These are phyloP conservation scores for Caenorhabditis plicata DNA, from an alignment of 2,888 invertebrate genomes.

Conservation along the genomic window DNA sequence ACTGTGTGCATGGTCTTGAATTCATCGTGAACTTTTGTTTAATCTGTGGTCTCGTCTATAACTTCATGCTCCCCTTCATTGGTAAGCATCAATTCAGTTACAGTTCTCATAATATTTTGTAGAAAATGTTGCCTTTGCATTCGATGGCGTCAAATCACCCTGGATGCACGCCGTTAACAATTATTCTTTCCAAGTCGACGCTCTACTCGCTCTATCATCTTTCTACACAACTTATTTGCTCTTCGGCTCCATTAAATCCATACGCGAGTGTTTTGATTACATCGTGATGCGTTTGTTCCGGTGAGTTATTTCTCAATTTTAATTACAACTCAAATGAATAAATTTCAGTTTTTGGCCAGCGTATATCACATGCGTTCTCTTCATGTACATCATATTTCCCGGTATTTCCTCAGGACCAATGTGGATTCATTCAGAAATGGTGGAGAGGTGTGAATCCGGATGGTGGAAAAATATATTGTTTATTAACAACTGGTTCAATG, in stretches of 20 bases:
- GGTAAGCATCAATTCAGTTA: conserved; percentile 40
- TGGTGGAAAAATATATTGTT: conserved; percentile 65
- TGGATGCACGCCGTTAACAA: conserved; percentile 58
- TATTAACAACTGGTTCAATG: conserved; percentile 62
- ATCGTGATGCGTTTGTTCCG: conserved; percentile 29
- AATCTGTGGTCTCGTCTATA: conserved; percentile 57
- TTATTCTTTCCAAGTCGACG: conserved; percentile 43
- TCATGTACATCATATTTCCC: conserved; percentile 52
- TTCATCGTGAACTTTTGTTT: conserved; percentile 43
- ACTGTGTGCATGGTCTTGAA: conserved; percentile 44
- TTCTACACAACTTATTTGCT: conserved; percentile 51
- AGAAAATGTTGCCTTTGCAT: conserved; percentile 62
- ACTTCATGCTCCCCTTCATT: conserved; percentile 59
- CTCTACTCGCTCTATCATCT: conserved; percentile 55
- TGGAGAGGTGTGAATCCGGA: conserved; percentile 48
- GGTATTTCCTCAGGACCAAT: conserved; percentile 60
- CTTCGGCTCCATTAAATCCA: conserved; percentile 20
- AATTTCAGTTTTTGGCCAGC: conserved; percentile 56
- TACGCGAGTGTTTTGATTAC: conserved; percentile 15
- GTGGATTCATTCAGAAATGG: conserved; percentile 61
- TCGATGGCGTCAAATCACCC: conserved; percentile 41
- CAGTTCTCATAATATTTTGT: background rate
- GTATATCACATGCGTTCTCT: conserved; percentile 53
- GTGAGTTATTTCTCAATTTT: conserved; percentile 4
- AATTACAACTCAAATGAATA: background rate